Conservation (phyloP, 2,888 invertebrate genomes). For the Lutraria lutraria region DNA sequence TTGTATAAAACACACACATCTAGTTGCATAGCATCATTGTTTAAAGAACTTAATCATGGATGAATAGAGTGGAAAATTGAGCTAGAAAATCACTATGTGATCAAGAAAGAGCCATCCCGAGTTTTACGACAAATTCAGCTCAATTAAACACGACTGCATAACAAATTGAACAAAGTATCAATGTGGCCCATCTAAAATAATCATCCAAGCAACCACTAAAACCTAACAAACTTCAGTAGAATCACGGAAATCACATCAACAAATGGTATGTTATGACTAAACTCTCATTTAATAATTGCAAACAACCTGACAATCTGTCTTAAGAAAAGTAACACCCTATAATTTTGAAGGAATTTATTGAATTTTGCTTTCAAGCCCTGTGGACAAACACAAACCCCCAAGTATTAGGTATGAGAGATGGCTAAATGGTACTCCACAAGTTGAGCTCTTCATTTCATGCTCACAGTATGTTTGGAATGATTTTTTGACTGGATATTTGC, state of each 20-base stretch:
- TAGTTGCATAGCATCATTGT: slow-evolving; percentile 5
- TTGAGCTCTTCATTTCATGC: background rate
- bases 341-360: slow-evolving; percentile 49
- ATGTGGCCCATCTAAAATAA: background rate
- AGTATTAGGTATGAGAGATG: background rate
- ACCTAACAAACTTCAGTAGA: background rate
- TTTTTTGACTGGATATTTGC: background rate
- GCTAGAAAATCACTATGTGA: background rate
- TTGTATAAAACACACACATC: background rate
- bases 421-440: slow-evolving; percentile 15
- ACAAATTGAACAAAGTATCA: slow-evolving; percentile 5
- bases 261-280: slow-evolving; percentile 19
- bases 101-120: background rate
- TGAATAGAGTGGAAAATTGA: background rate
- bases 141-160: slow-evolving; percentile 7
- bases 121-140: slow-evolving; percentile 10
- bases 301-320: slow-evolving; percentile 20
- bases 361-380: slow-evolving; percentile 27
- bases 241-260: slow-evolving; percentile 13
- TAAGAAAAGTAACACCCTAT: slow-evolving; percentile 29
- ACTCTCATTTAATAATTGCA: slow-evolving; percentile 8
- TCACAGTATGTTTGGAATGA: background rate
- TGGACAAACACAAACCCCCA: slow-evolving; percentile 30
- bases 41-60: slow-evolving; percentile 1
- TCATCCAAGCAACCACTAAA: slow-evolving; percentile 4